Percentiles rank a stretch among this genome's conserved stretches.
Conservation (phyloP, 2,888 invertebrate species). For the Agrilus biguttatus region DNA sequence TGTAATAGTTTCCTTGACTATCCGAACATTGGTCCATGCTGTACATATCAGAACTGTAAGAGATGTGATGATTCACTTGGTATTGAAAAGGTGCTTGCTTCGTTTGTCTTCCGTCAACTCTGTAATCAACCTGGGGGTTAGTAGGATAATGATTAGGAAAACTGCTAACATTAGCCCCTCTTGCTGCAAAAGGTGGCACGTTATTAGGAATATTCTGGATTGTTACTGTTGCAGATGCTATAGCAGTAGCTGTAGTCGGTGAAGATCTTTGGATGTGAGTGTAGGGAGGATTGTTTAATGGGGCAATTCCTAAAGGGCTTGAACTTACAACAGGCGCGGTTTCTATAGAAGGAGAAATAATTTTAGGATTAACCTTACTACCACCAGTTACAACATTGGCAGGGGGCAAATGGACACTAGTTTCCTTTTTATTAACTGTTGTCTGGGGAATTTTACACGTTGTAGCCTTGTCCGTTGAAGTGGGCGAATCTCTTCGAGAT, state of each 20-base stretch:
- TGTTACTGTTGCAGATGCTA: constrained; percentile 38
- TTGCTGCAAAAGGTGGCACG: constrained; percentile 42
- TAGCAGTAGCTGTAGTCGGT: constrained; percentile 50
- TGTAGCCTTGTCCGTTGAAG: constrained; percentile 30
- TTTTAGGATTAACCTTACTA: constrained; percentile 47
- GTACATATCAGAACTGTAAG: constrained; percentile 25
- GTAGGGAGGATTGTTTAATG: constrained; percentile 33
- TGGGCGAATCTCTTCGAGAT: constrained; percentile 39
- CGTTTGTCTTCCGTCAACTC: constrained; percentile 18
- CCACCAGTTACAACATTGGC: constrained; percentile 32
- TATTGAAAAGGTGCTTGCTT: constrained; percentile 23
- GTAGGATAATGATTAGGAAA: constrained; percentile 29
- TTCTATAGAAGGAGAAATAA: constrained; percentile 43
- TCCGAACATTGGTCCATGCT: constrained; percentile 29
- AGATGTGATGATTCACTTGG: constrained; percentile 18
- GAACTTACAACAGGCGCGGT: constrained; percentile 42
- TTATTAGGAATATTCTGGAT: constrained; percentile 43
- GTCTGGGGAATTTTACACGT: constrained; percentile 41
- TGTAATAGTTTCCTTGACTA: constrained; percentile 19
- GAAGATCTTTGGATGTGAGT: constrained; percentile 48
- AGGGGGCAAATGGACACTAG: constrained; percentile 26
- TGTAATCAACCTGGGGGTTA: constrained; percentile 24
- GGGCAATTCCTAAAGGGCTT: constrained; percentile 41
- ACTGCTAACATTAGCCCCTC: constrained; percentile 32
- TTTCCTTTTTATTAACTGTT: constrained; percentile 39